Evolutionary conservation across 92 coral and sea anemone genomes (phyloP).

Genomic region (Diadumene lineata): DNA sequence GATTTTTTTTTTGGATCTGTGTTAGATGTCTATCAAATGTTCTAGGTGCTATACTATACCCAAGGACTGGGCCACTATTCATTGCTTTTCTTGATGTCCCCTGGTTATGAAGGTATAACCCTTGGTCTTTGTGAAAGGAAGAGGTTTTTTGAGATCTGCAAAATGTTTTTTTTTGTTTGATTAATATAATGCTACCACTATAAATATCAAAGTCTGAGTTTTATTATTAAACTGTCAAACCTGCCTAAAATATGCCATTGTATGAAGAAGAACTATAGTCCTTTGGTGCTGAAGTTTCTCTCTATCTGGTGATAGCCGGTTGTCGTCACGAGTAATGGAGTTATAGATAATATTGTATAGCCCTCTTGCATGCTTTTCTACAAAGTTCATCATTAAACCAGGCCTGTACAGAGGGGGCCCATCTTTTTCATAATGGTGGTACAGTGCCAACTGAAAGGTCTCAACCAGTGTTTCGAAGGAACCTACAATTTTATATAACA

Average conservation of each 20-base stretch:
- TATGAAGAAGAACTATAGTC: slow-evolving; percentile 56
- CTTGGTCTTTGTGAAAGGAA: slow-evolving; percentile 49
- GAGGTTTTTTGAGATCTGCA: slow-evolving; percentile 59
- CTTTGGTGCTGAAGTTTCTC: slow-evolving; percentile 48
- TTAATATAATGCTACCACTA: not conserved
- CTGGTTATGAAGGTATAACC: slow-evolving; percentile 51
- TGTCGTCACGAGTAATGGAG: slow-evolving; percentile 34
- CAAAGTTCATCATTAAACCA: slow-evolving; percentile 43
- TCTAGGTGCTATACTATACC: slow-evolving; percentile 39
- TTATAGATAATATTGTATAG: slow-evolving; percentile 41
- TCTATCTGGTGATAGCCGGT: slow-evolving; percentile 30
- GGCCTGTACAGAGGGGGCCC: slow-evolving; percentile 37
- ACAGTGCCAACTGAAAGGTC: slow-evolving; percentile 10
- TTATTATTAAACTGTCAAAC: not conserved
- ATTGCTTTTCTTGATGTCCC: slow-evolving; percentile 51
- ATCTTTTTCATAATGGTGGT: too few species aligned
- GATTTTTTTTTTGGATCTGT: slow-evolving; percentile 12
- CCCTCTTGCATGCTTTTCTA: slow-evolving; percentile 53
- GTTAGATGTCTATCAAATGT: slow-evolving; percentile 43
- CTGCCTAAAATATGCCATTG: slow-evolving; percentile 62
- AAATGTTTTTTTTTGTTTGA: not conserved
- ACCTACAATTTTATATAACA: too few species aligned
- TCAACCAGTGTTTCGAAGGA: slow-evolving; percentile 15
- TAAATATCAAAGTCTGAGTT: not conserved
- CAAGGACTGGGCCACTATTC: slow-evolving; percentile 39